Evolutionary conservation across 1,140 invertebrate species (phyloP), one percentile per base, ranked within the genome.

Genomic region (Drosophila jambulina): DNA sequence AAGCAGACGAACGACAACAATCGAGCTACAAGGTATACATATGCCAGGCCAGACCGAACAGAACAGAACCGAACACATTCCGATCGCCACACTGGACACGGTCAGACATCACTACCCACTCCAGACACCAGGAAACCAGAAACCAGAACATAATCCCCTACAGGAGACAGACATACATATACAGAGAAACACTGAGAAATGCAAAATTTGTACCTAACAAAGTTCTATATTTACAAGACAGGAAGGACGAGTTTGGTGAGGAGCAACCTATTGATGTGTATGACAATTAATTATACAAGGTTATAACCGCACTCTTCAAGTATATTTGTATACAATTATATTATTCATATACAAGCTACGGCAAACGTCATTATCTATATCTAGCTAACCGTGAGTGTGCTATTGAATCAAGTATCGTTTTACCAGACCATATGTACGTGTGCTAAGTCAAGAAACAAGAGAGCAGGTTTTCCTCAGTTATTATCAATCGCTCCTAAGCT

Each of bases 271-370:
- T 88, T 80, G 85, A 88, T 88, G 84, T 90, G 85, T 88, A 90
- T 75, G 84, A 88, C 84, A 88, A 88, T 88, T 88, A 88, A 88
- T 81, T 90, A 88, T 90, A 88, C 80, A 88, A 84, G 63, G 71
- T 80, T 80, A 82, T 70, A 70, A 71, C 40, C 62, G 64, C 61
- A 72, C 49, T 71, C 36, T 69, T 68, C 58, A 75, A 32, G 74
- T 68, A 72, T 86, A 86, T 86, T 83, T 70, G 76, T 87, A 88
- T 88, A 87, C 84, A 87, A 82, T 72, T 82, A 77, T 67, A 77
- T 70, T 88, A 86, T 61, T 58, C 65, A 79, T 80, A 71, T 74
- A 68, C 67, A 77, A 54, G 21, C 32, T n/a, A 69, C 32, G 69
- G 67, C 70, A 43, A 71, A 60, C 23, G 68, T 72, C 70, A 74